A percentile compares a stretch with the other conserved stretches of the same genome.
Conservation (phyloP, 2,888 invertebrate species). For the Andrena marginata region DNA sequence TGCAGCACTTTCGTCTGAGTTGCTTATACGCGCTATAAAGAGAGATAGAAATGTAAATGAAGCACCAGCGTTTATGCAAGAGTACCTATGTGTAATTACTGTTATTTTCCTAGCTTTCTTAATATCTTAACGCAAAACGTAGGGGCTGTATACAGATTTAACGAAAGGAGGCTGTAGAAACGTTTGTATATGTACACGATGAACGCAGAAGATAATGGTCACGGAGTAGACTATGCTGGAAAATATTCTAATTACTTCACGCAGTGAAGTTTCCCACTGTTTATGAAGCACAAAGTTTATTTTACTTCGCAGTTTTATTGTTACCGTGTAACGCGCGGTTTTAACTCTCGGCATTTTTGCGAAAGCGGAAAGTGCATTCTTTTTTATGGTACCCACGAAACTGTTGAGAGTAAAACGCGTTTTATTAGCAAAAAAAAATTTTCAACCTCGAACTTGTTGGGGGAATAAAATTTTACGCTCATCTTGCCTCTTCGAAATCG, state of each 20-base stretch:
- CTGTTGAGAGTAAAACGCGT: not conserved
- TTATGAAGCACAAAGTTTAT: slow-evolving; percentile 21
- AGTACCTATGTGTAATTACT: too few species aligned
- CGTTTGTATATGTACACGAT: not conserved
- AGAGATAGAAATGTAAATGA: too few species aligned
- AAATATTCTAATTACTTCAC: slow-evolving; percentile 10
- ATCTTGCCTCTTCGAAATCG: not conserved
- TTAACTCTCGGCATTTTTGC: slow-evolving; percentile 19
- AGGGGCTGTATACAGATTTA: not conserved
- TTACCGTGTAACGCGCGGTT: slow-evolving; percentile 1
- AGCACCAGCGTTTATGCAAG: too few species aligned
- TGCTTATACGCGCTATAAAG: too few species aligned
- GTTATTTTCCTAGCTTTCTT: too few species aligned
- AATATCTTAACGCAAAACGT: too few species aligned
- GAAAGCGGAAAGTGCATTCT: slow-evolving; percentile 7
- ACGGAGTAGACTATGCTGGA: not conserved
- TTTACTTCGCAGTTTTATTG: slow-evolving; percentile 8
- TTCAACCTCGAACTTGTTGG: slow-evolving; percentile 8
- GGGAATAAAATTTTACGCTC: slow-evolving; percentile 15
- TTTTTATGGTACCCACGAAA: slow-evolving; percentile 22
- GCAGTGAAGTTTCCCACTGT: not conserved
- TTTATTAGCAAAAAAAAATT: slow-evolving; percentile 23
- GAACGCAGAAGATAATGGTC: not conserved
- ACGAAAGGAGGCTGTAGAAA: not conserved
- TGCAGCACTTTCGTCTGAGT: too few species aligned